A percentile compares a stretch with the other conserved stretches of the same genome.
Evolutionary conservation across 2,113 vertebrate genomes (phyloP).

Genomic region (Mus pahari): DNA sequence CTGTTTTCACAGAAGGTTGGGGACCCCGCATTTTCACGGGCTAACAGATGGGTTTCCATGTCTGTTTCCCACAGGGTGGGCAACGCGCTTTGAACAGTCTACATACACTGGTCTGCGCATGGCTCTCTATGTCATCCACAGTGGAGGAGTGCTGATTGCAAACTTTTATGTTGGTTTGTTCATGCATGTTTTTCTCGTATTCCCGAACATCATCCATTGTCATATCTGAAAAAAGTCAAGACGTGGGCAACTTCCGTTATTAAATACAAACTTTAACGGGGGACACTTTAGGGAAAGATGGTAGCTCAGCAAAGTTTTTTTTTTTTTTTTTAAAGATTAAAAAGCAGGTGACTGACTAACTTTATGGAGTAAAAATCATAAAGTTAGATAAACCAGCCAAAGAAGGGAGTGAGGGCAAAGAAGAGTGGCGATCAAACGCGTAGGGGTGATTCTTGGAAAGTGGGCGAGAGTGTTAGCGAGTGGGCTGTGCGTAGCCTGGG

Average conservation of each 20-base stretch:
- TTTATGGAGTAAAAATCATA: conserved; percentile 87
- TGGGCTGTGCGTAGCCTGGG: conserved; percentile 78
- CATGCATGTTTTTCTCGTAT: conserved; percentile 99
- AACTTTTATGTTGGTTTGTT: conserved; percentile 99
- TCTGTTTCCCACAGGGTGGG: conserved; percentile 74
- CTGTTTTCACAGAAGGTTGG: conserved; percentile 13
- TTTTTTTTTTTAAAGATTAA: neutral
- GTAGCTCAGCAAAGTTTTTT: conserved; percentile 83
- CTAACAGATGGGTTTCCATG: conserved; percentile 49
- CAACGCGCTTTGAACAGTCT: conserved; percentile 85
- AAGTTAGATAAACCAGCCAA: conserved; percentile 88
- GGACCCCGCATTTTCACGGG: conserved; percentile 8
- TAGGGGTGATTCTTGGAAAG: conserved; percentile 66
- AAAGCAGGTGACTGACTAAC: conserved; percentile 84
- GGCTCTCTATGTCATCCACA: conserved; percentile 96
- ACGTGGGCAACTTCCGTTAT: conserved; percentile 89
- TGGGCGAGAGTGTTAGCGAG: conserved; percentile 72
- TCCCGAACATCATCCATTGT: conserved; percentile 98
- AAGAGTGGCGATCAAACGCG: conserved; percentile 85
- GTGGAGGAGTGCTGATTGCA: conserved; percentile 95
- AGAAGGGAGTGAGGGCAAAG: conserved; percentile 78
- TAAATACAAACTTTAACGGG: conserved; percentile 82
- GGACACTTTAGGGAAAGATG: conserved; percentile 75
- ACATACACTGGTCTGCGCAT: conserved; percentile 98
- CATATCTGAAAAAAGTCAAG: conserved; percentile 98